Conservation (phyloP, 2,797 vertebrate genomes). For the Myotis planiceps region DNA sequence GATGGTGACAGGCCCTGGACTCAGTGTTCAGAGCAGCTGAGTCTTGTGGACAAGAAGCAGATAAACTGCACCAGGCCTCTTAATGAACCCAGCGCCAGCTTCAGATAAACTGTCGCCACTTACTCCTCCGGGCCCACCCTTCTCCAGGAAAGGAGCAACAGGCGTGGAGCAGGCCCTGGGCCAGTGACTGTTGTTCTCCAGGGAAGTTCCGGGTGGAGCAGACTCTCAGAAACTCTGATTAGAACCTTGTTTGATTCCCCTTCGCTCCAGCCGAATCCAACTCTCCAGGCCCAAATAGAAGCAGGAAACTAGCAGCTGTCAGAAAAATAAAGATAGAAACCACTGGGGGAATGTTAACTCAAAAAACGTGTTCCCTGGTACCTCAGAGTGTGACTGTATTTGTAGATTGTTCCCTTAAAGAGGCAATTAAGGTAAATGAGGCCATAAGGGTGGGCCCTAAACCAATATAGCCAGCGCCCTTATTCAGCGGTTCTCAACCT, state of each 20-base stretch:
- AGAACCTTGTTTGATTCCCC: background rate
- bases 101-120: slow-evolving; percentile 89
- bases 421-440: background rate
- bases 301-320: background rate
- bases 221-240: background rate
- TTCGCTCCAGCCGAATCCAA: background rate
- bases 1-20: slow-evolving; percentile 81
- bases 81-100: slow-evolving; percentile 82
- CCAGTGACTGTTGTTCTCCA: background rate
- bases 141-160: background rate
- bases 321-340: slow-evolving; percentile 18
- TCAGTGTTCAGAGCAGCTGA: slow-evolving; percentile 77
- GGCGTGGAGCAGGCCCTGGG: background rate
- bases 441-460: too few relatives aligned
- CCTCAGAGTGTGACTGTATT: background rate
- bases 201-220: background rate
- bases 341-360: background rate
- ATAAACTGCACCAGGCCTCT: slow-evolving; percentile 85
- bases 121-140: slow-evolving; percentile 50
- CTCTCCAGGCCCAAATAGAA: background rate
- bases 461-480: background rate
- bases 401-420: background rate
- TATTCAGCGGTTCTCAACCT: too few relatives aligned
- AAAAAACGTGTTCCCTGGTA: background rate
- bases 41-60: slow-evolving; percentile 85